Percentiles rank a stretch among this genome's conserved stretches.
Conservation (phyloP, 2,113 vertebrate genomes). For the Centropristis striata region DNA sequence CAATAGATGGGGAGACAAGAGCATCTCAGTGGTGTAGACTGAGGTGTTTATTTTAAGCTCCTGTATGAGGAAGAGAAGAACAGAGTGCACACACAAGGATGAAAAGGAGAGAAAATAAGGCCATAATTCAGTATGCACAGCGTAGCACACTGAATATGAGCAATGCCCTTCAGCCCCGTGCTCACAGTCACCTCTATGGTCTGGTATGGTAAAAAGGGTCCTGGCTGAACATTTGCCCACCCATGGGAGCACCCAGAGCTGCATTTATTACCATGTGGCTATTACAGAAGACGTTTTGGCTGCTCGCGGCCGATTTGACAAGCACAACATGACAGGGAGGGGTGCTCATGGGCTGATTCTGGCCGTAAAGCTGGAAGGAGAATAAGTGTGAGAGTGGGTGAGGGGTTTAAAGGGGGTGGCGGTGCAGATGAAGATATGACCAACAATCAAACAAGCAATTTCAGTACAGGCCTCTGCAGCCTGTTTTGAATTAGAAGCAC, state of each 20-base stretch:
- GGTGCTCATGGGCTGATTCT: not conserved
- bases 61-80: not conserved
- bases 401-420: not conserved
- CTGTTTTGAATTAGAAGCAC: slow-evolving; percentile 53
- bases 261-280: slow-evolving; percentile 41
- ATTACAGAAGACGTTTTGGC: slow-evolving; percentile 47
- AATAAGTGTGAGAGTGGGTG: not conserved
- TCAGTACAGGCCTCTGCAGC: not conserved
- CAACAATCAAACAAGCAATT: slow-evolving; percentile 20
- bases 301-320: slow-evolving; percentile 18
- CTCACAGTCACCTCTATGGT: slow-evolving; percentile 37
- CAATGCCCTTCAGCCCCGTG: slow-evolving; percentile 15
- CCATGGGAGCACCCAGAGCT: slow-evolving; percentile 21
- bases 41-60: slow-evolving; percentile 13
- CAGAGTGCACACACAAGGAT: not conserved
- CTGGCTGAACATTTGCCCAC: not conserved
- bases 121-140: slow-evolving; percentile 7
- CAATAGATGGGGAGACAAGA: not conserved
- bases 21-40: slow-evolving; percentile 18
- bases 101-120: not conserved
- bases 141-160: not conserved
- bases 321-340: slow-evolving; percentile 46
- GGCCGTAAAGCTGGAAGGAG: slow-evolving; percentile 17
- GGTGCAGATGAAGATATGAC: slow-evolving; percentile 1
- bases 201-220: not conserved